A percentile compares a stretch with the other conserved stretches of the same genome.
Conservation (phyloP, 2,888 invertebrate species). For the Zele albiditarsus region DNA sequence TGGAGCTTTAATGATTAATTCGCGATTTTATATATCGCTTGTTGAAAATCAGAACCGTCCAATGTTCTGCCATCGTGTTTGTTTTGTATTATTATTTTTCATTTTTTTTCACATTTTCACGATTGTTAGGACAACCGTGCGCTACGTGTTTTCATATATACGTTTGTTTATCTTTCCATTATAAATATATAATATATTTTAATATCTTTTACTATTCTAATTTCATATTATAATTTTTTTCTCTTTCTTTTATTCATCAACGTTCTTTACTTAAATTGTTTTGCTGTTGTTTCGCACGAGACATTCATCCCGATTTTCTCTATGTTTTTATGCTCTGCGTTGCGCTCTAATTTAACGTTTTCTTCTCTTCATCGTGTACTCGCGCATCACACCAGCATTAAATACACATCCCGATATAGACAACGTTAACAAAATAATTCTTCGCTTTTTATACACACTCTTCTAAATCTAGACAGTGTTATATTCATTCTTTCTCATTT, state of each 20-base stretch:
- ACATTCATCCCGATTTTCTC: not conserved
- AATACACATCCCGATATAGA: slow-evolving; percentile 57
- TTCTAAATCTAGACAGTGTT: slow-evolving; percentile 52
- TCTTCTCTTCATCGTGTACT: not conserved
- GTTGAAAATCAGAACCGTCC: not conserved
- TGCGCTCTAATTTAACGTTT: not conserved
- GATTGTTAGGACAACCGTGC: slow-evolving; percentile 13
- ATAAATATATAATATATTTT: slow-evolving; percentile 48
- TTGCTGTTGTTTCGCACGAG: slow-evolving; percentile 24
- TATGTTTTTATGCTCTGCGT: not conserved
- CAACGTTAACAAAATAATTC: slow-evolving; percentile 62
- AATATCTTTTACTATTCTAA: slow-evolving; percentile 47
- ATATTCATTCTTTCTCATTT: slow-evolving; percentile 35
- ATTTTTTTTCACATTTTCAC: slow-evolving; percentile 46
- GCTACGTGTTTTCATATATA: slow-evolving; percentile 26
- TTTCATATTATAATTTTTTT: slow-evolving; percentile 37
- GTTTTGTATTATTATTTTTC: slow-evolving; percentile 33
- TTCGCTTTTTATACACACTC: slow-evolving; percentile 53
- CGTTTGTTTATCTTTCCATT: slow-evolving; percentile 45
- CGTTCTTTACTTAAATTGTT: slow-evolving; percentile 32
- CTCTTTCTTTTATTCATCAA: slow-evolving; percentile 23
- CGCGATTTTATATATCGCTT: not conserved
- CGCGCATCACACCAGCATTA: slow-evolving; percentile 39
- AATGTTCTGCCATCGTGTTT: not conserved
- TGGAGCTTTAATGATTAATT: slow-evolving; percentile 1